Evolutionary conservation across 2,888 invertebrate genomes (phyloP), one percentile per base, ranked within the genome.

Genomic region (Temnothorax unifasciatus): DNA sequence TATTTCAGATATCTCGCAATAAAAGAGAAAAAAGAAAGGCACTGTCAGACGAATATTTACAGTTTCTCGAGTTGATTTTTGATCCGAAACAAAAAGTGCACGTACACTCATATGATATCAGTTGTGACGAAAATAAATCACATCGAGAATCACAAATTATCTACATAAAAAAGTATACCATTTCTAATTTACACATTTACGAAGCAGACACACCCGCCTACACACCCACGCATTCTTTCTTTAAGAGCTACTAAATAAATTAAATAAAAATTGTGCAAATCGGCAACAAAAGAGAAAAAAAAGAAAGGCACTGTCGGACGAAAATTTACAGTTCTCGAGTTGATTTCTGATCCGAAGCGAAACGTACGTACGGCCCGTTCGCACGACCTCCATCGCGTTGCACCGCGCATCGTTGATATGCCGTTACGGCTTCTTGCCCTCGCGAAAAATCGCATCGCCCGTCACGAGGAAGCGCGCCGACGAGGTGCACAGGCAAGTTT

Each of bases 361-460:
- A 54, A 68, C 6, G 18, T 29, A 47, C 18, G 34, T 57, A 21
- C 15, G 57, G 69, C 3, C 9, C 3, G 38, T 18, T 47, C n/a
- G 34, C 25, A 9, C 59, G 79, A 71, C 38, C 59, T 71, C 59
- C 71, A 47, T 71, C 47, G 21, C 38, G 50, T 50, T 63, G 76
- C 75, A 61, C 38, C 47, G 52, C 21, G 64, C 15, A 69, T 69
- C 69, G 71, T 71, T 81, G 47, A 81, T 81, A 50, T 50, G 79
- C 71, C 79, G 79, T 81, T 81, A 81, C 38, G 69, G 25, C 47
- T 79, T 47, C 69, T 77, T 52, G 57, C 44, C 21, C 71, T 38
- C 59, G 79, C 47, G 71, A 81, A 50, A 81, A 71, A 71, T 71
- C 34, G 68, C 68, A 68, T 64, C 44, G 69, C 47, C 44, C 79